Base-by-base conservation (phyloP, 2,113 vertebrate genomes). In the Cairina moschata region DNA sequence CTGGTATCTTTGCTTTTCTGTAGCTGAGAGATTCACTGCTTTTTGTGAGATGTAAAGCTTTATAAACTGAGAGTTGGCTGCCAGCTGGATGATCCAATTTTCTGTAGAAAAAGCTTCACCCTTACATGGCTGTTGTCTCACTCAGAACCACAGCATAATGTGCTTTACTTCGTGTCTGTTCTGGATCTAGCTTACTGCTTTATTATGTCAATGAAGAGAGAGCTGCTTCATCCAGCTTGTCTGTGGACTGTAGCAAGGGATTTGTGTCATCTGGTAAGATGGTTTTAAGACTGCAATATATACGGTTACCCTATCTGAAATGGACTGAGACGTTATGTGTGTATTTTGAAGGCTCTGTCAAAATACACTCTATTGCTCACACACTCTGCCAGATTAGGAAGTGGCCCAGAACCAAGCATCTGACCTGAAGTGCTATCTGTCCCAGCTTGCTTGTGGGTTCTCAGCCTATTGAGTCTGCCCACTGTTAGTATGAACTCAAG, bases 341-440 rank as follows among this genome's bases (percentile, higher is more conserved):
- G 38, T 52, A 28, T 91, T 93, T 17, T 78, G 17, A 90, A 88
- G n/a, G 56, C 26, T 82, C 48, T 42, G 46, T 83, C n/a, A 68
- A 72, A 92, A 85, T 36, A 40, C 1, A 11, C 28, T 66, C 83
- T 11, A 7, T 50, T 76, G 48, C 34, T 93, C 4, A 1, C 0
- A 1, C 32, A 9, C n/a, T 62, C 48, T 79, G 36, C 31, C 50
- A 55, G 50, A 20, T 86, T 26, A 83, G 63, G 46, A 88, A 63
- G 69, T 25, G 44, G 6, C 31, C 69, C 38, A 68, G 65, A 76
- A 86, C 40, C 28, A 59, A 46, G 32, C 20, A 48, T 59, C 28
- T 80, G 40, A 34, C 40, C 31, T 10, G 0, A 60, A 88, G 28
- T 68, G 40, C 21, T 38, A 25, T 38, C 60, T 38, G 34, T 22